Evolutionary conservation across 2,113 vertebrate species (phyloP), one percentile per base, ranked within the genome.

Genomic region (Festucalex cinctus): DNA sequence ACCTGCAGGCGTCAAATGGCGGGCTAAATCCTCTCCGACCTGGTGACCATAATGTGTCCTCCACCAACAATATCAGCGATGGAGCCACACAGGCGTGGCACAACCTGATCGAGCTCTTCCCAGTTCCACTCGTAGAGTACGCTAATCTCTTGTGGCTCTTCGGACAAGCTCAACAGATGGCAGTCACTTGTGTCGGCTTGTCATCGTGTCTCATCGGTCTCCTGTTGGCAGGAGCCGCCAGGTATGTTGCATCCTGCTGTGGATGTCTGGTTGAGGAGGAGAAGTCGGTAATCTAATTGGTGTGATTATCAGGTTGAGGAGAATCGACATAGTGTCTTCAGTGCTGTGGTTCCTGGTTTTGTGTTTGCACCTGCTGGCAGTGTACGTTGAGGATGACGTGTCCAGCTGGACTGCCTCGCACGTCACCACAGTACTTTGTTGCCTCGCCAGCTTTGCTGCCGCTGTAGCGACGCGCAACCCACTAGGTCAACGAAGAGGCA

Each of bases 281-380:
- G 10, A 28, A 13, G 17, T 17, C 19, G 20, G 5, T 49, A 24
- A 10, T 17, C 6, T 20, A 12, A 36, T 26, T 67, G 36, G 7
- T 26, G 2, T 28, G 4, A 9, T 59, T 58, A 54, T 17, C 80
- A 98, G 97, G 88, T 89, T 98, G 62, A 92, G 97, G 44, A 93
- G 96, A 5, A 96, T 99, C 1, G 97, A 98, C 0, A 94, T 94
- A 0, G 91, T 96, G 9, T 88, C 94, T 22, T 93, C 93, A 0
- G 69, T 95, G 53, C 88, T 99, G 63, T 99, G 97, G 97, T 88
- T 95, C n/a, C 0, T 94, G 64, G 88, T 96, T 83, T 88, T 96
- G 83, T 89, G 89, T 19, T 88, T 98, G 70, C 91, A 95, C 65
- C 28, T 98, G 75, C 26, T 97, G 76, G 80, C 82, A 0, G 94